Evolutionary conservation across 37 sponge, comb jelly and placozoan species (phyloP).

Genomic region (Eunapius fragilis): DNA sequence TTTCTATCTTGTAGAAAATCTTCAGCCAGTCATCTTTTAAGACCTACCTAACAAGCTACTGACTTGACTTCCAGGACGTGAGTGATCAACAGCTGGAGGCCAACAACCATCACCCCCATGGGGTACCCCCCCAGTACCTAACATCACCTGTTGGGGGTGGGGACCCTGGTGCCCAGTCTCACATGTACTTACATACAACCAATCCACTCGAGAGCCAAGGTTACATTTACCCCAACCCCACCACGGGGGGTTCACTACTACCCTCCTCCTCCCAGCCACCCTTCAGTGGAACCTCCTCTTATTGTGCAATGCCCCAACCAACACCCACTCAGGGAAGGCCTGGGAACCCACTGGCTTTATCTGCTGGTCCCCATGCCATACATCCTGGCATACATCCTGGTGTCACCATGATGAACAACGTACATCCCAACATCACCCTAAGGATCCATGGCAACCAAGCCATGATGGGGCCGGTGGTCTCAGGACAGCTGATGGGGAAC

Average conservation of each 20-base stretch:
- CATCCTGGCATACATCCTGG: neutral
- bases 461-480: too few species aligned
- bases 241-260: neutral
- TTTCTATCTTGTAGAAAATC: neutral
- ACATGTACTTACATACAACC: conserved; percentile 44
- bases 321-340: neutral
- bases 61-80: neutral
- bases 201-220: neutral
- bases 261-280: conserved; percentile 52
- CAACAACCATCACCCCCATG: too few species aligned
- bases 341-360: neutral
- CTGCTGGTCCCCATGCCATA: neutral
- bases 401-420: neutral
- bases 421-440: neutral
- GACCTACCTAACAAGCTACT: conserved; percentile 27
- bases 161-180: neutral
- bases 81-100: neutral
- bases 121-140: neutral
- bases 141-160: neutral
- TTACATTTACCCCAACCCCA: neutral
- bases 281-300: conserved; percentile 44
- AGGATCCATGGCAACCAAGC: neutral
- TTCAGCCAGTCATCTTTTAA: neutral
- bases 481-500: conserved; percentile 9
- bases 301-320: neutral